phyloP scores from a whole-genome alignment of 2,888 invertebrate species.

The Danaus chrysippus region DNA sequence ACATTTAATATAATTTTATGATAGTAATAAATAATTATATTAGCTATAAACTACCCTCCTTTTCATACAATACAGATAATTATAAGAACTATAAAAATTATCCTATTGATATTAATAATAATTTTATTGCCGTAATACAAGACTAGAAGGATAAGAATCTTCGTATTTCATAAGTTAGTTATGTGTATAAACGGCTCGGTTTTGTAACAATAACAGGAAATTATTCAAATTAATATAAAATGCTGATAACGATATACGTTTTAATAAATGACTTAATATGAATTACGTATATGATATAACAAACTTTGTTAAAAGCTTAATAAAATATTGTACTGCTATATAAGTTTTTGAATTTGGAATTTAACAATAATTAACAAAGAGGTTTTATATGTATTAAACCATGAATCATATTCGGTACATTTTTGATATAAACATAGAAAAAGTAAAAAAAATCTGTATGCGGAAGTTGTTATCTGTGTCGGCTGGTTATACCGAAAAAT shows the following conservation, averaged over 20 bases:
- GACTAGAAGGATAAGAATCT: conserved; percentile 8
- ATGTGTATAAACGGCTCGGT: conserved; percentile 6
- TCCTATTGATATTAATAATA: neutral
- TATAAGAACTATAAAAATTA: neutral
- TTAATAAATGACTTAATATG: neutral
- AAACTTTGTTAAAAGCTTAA: no score
- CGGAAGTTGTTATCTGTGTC: neutral
- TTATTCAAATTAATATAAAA: conserved; percentile 7
- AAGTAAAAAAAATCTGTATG: no score
- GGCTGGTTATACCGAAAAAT: neutral
- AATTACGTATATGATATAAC: neutral
- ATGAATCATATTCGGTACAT: no score
- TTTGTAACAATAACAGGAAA: conserved; percentile 14
- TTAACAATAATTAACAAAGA: no score
- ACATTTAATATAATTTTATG: conserved; percentile 14
- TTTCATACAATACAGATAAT: neutral
- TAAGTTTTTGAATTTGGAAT: no score
- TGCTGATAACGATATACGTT: neutral
- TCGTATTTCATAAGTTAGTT: conserved; percentile 10
- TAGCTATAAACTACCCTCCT: neutral
- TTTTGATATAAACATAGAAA: no score
- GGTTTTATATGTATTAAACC: no score
- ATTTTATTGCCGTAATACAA: conserved; percentile 9
- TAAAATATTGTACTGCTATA: no score
- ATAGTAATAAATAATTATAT: neutral